phyloP scores from a whole-genome alignment of 2,797 vertebrate genomes.

The Sphenodon punctatus region DNA sequence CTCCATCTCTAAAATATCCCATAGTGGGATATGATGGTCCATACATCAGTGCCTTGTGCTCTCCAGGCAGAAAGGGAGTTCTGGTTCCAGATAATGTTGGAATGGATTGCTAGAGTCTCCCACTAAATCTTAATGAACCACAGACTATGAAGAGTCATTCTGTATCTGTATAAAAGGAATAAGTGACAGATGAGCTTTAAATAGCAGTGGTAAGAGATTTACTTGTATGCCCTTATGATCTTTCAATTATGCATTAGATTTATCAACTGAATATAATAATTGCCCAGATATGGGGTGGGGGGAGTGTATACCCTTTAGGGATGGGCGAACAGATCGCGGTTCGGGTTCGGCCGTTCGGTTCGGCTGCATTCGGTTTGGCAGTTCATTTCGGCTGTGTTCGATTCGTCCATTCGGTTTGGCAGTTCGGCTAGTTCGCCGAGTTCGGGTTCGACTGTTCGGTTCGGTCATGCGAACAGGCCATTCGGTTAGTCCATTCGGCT shows the following conservation, averaged over 20 bases:
- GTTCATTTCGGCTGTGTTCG: too few relatives aligned
- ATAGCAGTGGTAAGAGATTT: neutral
- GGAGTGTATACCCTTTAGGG: too few relatives aligned
- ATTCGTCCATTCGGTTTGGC: too few relatives aligned
- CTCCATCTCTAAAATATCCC: constrained; percentile 41
- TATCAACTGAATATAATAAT: neutral
- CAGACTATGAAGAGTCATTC: constrained; percentile 11
- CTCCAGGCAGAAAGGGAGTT: neutral
- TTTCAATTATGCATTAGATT: neutral
- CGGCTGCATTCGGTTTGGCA: too few relatives aligned
- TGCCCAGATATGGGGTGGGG: neutral
- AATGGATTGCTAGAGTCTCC: neutral
- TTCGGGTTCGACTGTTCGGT: too few relatives aligned
- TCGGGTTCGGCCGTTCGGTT: too few relatives aligned
- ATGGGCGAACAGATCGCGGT: too few relatives aligned
- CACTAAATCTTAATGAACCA: neutral
- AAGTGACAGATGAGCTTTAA: neutral
- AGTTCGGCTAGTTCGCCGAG: too few relatives aligned
- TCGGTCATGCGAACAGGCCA: too few relatives aligned
- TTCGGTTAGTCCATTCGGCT: too few relatives aligned
- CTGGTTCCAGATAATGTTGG: constrained; percentile 5
- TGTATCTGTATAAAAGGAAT: constrained; percentile 21
- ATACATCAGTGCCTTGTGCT: constrained; percentile 22
- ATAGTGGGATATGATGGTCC: constrained; percentile 13
- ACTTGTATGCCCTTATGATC: neutral